Conservation (phyloP, 2,113 vertebrate genomes). For the Gadus chalcogrammus region DNA sequence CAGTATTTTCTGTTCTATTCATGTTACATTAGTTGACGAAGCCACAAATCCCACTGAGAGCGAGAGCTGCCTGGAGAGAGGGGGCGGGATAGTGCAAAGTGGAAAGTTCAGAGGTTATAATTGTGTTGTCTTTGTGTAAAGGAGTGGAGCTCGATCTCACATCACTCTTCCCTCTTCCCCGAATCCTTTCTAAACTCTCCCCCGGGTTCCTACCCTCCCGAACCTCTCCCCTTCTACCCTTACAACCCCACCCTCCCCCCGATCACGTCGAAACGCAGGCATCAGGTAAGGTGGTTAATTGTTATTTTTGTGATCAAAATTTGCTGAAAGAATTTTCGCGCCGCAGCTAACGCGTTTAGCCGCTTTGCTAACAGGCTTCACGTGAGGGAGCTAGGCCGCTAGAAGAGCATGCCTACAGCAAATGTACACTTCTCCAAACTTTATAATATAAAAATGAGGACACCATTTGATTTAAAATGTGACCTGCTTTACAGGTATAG, state of each 20-base stretch:
- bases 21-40: not conserved
- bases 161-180: constrained; percentile 80
- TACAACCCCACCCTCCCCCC: constrained; percentile 76
- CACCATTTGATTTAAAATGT: not conserved
- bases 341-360: constrained; percentile 25
- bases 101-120: constrained; percentile 67
- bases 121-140: constrained; percentile 77
- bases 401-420: constrained; percentile 54
- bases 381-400: constrained; percentile 16
- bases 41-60: constrained; percentile 4
- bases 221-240: constrained; percentile 81
- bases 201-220: constrained; percentile 78
- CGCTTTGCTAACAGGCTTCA: constrained; percentile 64
- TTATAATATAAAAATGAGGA: not conserved
- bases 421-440: not conserved
- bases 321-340: constrained; percentile 55
- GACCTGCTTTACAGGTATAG: not conserved
- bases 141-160: constrained; percentile 76
- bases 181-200: constrained; percentile 80
- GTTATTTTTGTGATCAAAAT: constrained; percentile 26
- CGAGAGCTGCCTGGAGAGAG: not conserved
- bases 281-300: constrained; percentile 58
- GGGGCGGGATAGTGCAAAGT: constrained; percentile 49
- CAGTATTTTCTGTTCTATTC: not conserved
- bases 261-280: constrained; percentile 47